phyloP scores from a whole-genome alignment of 2,888 invertebrate genomes.

The Brachycybe producta region DNA sequence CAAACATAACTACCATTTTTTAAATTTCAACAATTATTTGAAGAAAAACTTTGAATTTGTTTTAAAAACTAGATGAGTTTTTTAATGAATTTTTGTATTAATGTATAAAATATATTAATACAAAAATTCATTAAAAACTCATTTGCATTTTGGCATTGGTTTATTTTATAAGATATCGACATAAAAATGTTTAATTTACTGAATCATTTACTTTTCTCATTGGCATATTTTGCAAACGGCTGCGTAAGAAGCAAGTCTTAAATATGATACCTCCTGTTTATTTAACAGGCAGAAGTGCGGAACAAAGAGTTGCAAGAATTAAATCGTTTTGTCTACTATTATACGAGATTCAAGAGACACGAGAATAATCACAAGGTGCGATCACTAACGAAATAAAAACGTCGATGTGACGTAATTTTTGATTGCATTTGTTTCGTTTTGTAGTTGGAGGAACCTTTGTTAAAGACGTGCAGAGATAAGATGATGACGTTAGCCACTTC shows the following conservation, averaged over 20 bases:
- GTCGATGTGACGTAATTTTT: neutral
- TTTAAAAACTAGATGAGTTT: no score
- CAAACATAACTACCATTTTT: no score
- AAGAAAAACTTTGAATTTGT: no score
- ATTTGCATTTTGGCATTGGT: no score
- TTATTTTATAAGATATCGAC: no score
- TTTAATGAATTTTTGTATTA: no score
- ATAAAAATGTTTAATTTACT: neutral
- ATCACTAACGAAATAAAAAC: neutral
- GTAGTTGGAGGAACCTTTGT: conserved; percentile 47
- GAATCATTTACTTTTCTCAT: conserved; percentile 14
- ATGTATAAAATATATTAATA: no score
- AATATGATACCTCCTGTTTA: no score
- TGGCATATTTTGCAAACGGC: no score
- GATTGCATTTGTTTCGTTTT: conserved; percentile 18
- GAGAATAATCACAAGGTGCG: conserved; percentile 45
- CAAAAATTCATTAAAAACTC: no score
- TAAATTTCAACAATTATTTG: no score
- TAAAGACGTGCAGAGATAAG: conserved; percentile 46
- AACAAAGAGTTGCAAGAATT: conserved; percentile 47
- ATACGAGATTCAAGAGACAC: conserved; percentile 50
- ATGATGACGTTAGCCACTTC: conserved; percentile 47
- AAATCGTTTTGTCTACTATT: conserved; percentile 51
- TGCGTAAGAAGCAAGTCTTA: no score
- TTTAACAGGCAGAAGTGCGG: conserved; percentile 44